phyloP scores from a whole-genome alignment of 2,888 invertebrate species.

The Linnaemya vulpina region DNA sequence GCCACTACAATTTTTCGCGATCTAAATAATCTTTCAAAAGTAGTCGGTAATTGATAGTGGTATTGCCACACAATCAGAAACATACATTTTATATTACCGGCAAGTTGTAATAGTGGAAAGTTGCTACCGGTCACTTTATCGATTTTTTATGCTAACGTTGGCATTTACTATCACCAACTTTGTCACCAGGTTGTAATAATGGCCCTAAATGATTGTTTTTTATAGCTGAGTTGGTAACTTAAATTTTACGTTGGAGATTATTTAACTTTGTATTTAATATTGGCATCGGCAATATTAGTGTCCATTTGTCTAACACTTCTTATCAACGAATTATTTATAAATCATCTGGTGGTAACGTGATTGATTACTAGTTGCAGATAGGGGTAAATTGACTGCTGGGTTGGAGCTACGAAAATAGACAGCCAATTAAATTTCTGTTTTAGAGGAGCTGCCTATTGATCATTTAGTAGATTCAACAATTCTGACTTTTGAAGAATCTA shows the following conservation, averaged over 20 bases:
- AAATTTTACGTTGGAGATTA: not conserved
- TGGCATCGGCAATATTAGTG: not conserved
- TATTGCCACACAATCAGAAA: too few species aligned
- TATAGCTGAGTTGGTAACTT: not conserved
- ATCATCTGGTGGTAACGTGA: not conserved
- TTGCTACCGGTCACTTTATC: too few species aligned
- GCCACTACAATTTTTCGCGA: too few species aligned
- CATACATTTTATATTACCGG: too few species aligned
- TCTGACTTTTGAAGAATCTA: not conserved
- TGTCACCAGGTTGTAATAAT: too few species aligned
- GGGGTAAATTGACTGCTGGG: not conserved
- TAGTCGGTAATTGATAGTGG: too few species aligned
- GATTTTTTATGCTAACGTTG: too few species aligned
- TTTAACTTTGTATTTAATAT: not conserved
- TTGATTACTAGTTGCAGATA: not conserved
- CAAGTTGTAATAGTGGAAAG: too few species aligned
- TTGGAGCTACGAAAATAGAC: not conserved
- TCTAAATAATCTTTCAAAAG: too few species aligned
- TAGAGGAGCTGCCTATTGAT: not conserved
- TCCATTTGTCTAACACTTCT: not conserved
- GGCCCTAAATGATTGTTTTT: too few species aligned
- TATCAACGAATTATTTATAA: not conserved
- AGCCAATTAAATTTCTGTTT: not conserved
- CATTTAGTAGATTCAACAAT: not conserved
- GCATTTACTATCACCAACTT: too few species aligned